Evolutionary conservation across 2,888 invertebrate species (phyloP), one percentile per base, ranked within the genome.

Genomic region (Eurytoma californica): DNA sequence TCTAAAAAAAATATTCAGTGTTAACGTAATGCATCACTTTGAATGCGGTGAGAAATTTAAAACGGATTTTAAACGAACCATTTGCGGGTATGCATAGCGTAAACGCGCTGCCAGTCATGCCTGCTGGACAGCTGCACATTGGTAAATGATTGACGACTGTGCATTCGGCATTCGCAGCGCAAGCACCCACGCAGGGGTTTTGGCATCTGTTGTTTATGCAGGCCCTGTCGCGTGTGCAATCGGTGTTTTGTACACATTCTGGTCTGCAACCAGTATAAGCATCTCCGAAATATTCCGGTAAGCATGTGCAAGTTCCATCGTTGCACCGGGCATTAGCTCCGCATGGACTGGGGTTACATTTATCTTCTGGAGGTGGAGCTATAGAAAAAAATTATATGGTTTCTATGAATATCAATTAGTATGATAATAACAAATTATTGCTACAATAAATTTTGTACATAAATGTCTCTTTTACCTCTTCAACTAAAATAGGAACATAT

Each of bases 21-120:
- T 20, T 14, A 60, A n/a, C 53, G 0, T 66, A 39, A 53, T 28
- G 57, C 3, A 3, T 18, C 83, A 74, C 49, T 95, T 96, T 0
- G 95, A 94, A 92, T 86, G 97, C 97, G 0, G 95, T 93, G 84
- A 96, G 92, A 88, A 96, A 97, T 9, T 96, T 24, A 39, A 24
- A 58, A 24, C 0, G 58, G 7, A 63, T 53, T 49, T 28, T n/a
- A 30, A 53, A 24, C 51, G 0, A 14, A 81, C 79, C 77, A 69
- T 55, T 20, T 9, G 87, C 97, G 96, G 89, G 30, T 76, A 88
- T 91, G 86, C 95, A 95, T 14, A 91, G 90, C 75, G 93, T 91
- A 86, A 95, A 94, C 16, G 95, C 94, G 89, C 95, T 95, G 84
- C 95, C 95, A 28, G 93, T 92, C 87, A 93, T 94, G 80, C 93